Base-by-base conservation (phyloP, 2,797 vertebrate species). In the Urophycis tenuis region DNA sequence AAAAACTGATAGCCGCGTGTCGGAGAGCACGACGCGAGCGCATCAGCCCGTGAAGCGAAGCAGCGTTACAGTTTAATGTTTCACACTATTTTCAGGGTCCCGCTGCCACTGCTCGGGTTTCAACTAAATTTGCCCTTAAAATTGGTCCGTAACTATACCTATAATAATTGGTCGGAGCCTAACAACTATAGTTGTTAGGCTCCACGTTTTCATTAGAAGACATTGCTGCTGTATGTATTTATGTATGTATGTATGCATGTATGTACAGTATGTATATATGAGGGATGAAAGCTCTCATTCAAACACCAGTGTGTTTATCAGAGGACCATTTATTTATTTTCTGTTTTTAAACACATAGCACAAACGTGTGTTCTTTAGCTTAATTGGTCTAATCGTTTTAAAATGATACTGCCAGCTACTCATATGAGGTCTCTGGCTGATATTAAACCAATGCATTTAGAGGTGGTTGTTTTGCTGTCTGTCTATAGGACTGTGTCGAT, bases 11-110 rank as follows among this genome's bases (percentile, higher is more conserved):
- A 86, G 83, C 82, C 77, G 74, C 86, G 84, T 85, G 87, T 87
- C 81, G 8, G 22, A 25, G 14, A 29, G 9, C 91, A 88, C 88
- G 86, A 88, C 88, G 86, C 74, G 83, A 88, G 88, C 92, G 89
- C 86, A 84, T 81, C 85, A 88, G 88, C 74, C 82, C 87, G 87
- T 89, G 86, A 89, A 92, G 87, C 88, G 89, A 89, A 92, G 85
- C 85, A 82, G 85, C 83, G 81, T 86, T 86, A 33, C 78, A 74
- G 78, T 87, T 90, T 91, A 79, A 89, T 89, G 77, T 86, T 75
- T 71, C 78, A 74, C 82, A 39, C 39, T 76, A 74, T 75, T 81
- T 74, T 76, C 73, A 74, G 83, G 73, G 77, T 81, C 71, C 73
- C 81, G 69, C 69, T 81, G 39, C 82, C 84, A 80, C 82, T 84